These are phyloP conservation scores for Mastacembelus armatus DNA, from an alignment of 2,797 vertebrate genomes.

Conservation along the genomic window DNA sequence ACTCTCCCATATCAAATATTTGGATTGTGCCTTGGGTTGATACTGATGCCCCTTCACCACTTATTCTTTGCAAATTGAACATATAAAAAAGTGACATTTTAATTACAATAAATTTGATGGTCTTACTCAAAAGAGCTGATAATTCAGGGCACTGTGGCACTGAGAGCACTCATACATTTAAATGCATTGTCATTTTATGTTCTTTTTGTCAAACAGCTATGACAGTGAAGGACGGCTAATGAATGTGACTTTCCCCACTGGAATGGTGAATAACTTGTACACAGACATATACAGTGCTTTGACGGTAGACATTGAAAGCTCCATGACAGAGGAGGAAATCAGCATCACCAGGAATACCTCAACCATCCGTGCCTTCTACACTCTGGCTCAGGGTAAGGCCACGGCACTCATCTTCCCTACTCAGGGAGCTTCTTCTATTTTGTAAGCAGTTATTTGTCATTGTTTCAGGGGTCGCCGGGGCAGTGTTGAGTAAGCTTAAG, in stretches of 20 bases:
- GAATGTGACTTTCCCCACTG: conserved; percentile 97
- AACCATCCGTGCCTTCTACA: conserved; percentile 93
- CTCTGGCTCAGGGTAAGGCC: conserved; percentile 93
- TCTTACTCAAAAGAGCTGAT: conserved; percentile 47
- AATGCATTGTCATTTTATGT: conserved; percentile 44
- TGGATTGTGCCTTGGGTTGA: conserved; percentile 50
- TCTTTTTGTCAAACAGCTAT: conserved; percentile 85
- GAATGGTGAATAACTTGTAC: conserved; percentile 94
- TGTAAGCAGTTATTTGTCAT: conserved; percentile 68
- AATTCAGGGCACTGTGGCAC: conserved; percentile 57
- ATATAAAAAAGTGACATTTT: conserved; percentile 64
- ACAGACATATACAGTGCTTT: conserved; percentile 92
- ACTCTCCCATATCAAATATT: conserved; percentile 63
- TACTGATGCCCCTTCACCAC: conserved; percentile 31
- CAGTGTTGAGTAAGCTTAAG: conserved; percentile 77
- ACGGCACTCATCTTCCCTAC: not conserved
- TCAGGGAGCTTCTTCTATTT: conserved; percentile 49
- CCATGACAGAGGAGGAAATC: conserved; percentile 93
- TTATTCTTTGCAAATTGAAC: conserved; percentile 42
- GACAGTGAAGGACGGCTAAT: conserved; percentile 97
- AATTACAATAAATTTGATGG: conserved; percentile 65
- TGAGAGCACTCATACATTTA: conserved; percentile 48
- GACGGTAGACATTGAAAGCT: conserved; percentile 94
- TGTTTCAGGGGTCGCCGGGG: conserved; percentile 69
- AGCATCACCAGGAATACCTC: conserved; percentile 96